Base-by-base conservation (phyloP, 2,113 vertebrate genomes). In the Pycnonotus jocosus region DNA sequence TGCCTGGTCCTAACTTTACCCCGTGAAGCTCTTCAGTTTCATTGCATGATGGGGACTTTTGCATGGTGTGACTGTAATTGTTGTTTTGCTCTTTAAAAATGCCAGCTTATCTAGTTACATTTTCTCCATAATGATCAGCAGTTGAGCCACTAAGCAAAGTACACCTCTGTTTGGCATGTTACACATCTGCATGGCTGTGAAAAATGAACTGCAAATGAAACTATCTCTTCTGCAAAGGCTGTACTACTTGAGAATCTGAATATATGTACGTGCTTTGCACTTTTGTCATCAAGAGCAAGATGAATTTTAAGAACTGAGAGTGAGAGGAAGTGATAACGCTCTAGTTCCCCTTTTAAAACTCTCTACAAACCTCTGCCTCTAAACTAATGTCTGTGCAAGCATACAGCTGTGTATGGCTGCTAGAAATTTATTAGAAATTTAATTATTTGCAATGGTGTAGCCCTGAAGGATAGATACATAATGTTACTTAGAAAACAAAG, bases 61-160 rank as follows among this genome's bases (percentile, higher is more conserved):
- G 8, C 0, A 0, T 35, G 11, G 2, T 12, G 31, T 51, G 22
- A 35, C 22, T 60, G 15, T 71, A 31, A 17, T 3, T 35, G 66
- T 74, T 81, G 40, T 16, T 88, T 35, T n/a, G 15, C 28, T 74
- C 50, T 51, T 57, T 19, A 19, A 79, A 88, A 76, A 68, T 9
- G 3, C 8, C 9, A 8, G 19, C 5, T 11, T 62, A 37, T 42
- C 11, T 50, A 62, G 21, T 44, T 65, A 6, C 11, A 13, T 66
- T 40, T 83, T 53, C 25, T 57, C 9, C 24, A 4, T 53, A 21
- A 11, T 25, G 38, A 47, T 54, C 48, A n/a, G n/a, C 15, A 6
- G 66, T 45, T 23, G 48, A 54, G 30, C 24, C 48, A 19, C 21
- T 20, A 30, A 60, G 31, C 9, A 74, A 88, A 86, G 42, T n/a